phyloP scores from a whole-genome alignment of 2,113 vertebrate genomes.

The Grammomys surdaster region DNA sequence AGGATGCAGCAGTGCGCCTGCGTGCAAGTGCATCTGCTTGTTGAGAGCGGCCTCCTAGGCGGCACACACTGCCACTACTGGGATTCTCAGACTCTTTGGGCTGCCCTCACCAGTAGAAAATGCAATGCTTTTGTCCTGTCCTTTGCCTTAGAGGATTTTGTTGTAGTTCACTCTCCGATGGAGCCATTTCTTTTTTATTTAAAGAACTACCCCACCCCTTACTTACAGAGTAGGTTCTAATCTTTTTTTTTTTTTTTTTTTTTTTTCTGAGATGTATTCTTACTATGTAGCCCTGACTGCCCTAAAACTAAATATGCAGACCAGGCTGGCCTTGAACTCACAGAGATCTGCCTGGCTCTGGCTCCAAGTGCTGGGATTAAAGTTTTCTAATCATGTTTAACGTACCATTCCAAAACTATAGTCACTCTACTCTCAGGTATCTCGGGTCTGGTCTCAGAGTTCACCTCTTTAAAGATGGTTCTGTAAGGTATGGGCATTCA shows the following conservation, averaged over 20 bases:
- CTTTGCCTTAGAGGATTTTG: too few species aligned
- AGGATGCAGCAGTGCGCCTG: slow-evolving; percentile 41
- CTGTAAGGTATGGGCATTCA: neutral
- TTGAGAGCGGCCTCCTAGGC: neutral
- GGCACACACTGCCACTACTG: neutral
- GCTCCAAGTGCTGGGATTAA: neutral
- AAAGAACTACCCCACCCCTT: neutral
- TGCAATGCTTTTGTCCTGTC: neutral
- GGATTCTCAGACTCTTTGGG: neutral
- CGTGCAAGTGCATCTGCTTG: slow-evolving; percentile 13
- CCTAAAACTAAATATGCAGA: neutral
- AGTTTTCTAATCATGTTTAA: neutral
- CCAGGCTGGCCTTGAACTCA: neutral
- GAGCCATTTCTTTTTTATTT: neutral
- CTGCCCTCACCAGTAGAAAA: neutral
- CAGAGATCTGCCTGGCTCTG: neutral
- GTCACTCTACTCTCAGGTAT: neutral
- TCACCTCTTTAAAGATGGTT: neutral
- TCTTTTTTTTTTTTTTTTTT: neutral
- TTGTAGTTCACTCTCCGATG: neutral
- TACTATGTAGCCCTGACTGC: neutral
- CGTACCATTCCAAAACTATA: slow-evolving; percentile 34
- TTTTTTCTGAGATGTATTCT: neutral
- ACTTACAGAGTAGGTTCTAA: neutral
- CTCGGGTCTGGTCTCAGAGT: neutral